A percentile compares a stretch with the other conserved stretches of the same genome.
phyloP scores from a whole-genome alignment of 2,888 invertebrate species.

The Steinernema hermaphroditum region DNA sequence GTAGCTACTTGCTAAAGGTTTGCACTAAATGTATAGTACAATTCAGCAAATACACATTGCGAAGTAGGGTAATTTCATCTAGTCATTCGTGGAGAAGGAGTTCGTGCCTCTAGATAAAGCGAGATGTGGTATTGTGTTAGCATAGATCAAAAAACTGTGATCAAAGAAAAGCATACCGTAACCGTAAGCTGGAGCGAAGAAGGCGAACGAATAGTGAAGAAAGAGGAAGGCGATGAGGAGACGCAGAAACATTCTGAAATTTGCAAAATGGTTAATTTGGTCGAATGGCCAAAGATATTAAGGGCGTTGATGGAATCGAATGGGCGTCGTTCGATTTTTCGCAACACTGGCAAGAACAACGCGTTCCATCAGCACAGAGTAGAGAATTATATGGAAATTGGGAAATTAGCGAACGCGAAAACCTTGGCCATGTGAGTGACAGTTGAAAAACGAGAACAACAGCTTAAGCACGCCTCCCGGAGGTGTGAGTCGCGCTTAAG shows the following conservation, averaged over 20 bases:
- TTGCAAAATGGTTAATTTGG: not conserved
- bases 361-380: not conserved
- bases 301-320: not conserved
- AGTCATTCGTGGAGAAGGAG: too few species aligned
- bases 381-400: not conserved
- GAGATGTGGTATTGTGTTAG: too few species aligned
- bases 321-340: not conserved
- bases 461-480: too few species aligned
- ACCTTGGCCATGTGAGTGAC: not conserved
- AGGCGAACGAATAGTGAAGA: not conserved
- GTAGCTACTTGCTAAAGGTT: too few species aligned
- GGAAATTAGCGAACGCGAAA: not conserved
- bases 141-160: too few species aligned
- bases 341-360: slow-evolving; percentile 4
- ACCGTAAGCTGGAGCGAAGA: not conserved
- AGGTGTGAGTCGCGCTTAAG: too few species aligned
- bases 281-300: not conserved
- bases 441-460: not conserved
- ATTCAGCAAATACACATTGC: too few species aligned
- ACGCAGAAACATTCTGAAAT: slow-evolving; percentile 23
- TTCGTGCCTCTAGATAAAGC: too few species aligned
- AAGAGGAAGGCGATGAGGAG: not conserved
- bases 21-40: too few species aligned
- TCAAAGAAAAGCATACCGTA: not conserved
- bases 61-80: too few species aligned